Conservation (phyloP, 2,797 vertebrate genomes). For the Anomalospiza imberbis region DNA sequence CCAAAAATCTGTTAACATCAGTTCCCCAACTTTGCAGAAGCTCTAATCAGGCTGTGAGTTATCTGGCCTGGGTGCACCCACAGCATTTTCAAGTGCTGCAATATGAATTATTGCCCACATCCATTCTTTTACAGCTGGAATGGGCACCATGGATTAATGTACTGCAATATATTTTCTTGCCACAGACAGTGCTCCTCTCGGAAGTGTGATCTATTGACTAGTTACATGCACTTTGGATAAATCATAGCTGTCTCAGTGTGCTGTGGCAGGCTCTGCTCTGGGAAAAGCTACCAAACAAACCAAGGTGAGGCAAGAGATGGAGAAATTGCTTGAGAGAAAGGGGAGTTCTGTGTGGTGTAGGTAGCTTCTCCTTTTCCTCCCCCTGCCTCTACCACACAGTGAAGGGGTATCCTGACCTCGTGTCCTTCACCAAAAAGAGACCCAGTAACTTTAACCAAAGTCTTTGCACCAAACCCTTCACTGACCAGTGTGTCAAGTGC, state of each 20-base stretch:
- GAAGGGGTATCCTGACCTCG: neutral
- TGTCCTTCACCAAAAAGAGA: neutral
- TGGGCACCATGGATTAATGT: slow-evolving; percentile 20
- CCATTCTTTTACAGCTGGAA: slow-evolving; percentile 37
- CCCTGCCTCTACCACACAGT: neutral
- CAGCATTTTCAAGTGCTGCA: slow-evolving; percentile 3
- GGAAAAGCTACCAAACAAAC: neutral
- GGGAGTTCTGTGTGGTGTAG: too few relatives aligned
- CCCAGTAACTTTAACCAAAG: neutral
- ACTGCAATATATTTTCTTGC: slow-evolving; percentile 38
- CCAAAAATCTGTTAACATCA: neutral
- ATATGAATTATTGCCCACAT: slow-evolving; percentile 30
- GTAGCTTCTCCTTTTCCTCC: neutral
- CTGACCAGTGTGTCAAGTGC: neutral
- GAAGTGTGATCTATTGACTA: slow-evolving; percentile 53
- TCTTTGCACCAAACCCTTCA: neutral
- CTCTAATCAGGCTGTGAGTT: slow-evolving; percentile 41
- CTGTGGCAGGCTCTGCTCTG: neutral
- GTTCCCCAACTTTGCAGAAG: neutral
- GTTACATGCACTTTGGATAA: slow-evolving; percentile 20
- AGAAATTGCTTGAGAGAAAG: neutral
- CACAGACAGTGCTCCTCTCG: slow-evolving; percentile 16
- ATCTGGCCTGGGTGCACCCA: neutral
- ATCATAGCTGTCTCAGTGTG: neutral
- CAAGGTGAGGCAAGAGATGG: neutral